Base-by-base conservation (phyloP, 2,888 invertebrate genomes). In the Diloba caeruleocephala region DNA sequence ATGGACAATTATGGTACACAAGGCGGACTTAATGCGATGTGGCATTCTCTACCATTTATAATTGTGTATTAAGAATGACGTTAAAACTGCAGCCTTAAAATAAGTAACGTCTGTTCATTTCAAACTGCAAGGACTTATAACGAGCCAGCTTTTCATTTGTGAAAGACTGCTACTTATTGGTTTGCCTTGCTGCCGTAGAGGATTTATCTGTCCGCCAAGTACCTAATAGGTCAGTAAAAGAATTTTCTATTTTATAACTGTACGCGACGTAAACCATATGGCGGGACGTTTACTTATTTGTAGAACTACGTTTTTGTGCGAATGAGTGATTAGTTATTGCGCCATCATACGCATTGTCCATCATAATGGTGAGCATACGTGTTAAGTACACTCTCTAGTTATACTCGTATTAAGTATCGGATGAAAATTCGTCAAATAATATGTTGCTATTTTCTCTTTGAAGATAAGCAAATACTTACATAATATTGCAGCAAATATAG, bases 221-320 rank as follows among this genome's bases (percentile, higher is more conserved):
- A 34, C n/a, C n/a, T n/a, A 25, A n/a, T 10, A 31, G 39, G 34
- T 37, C 46, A 50, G 31, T 21, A 17, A 32, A 31, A 25, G 31
- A 4, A 33, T 33, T 51, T 38, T 17, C 36, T 45, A n/a, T 38
- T 41, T 32, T 49, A 32, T 14, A 53, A 43, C 13, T 34, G 32
- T 28, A 34, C 12, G 19, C 21, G 28, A 39, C 29, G 23, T 33
- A 13, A 6, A 23, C 44, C 42, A 34, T 45, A 48, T 49, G 50
- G 44, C 28, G 28, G 25, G 15, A n/a, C 32, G 46, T 29, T 50
- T 68, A 58, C 50, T 53, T 42, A 28, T n/a, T n/a, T n/a, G n/a
- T 53, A 63, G 45, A 23, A 10, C n/a, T 15, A 29, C 23, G 8
- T 46, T 44, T 50, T 31, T 48, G 25, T 10, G 38, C 56, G 51